Evolutionary conservation across 2,797 vertebrate genomes (phyloP), one percentile per base, ranked within the genome.

Genomic region (Toxotes lorentzi): DNA sequence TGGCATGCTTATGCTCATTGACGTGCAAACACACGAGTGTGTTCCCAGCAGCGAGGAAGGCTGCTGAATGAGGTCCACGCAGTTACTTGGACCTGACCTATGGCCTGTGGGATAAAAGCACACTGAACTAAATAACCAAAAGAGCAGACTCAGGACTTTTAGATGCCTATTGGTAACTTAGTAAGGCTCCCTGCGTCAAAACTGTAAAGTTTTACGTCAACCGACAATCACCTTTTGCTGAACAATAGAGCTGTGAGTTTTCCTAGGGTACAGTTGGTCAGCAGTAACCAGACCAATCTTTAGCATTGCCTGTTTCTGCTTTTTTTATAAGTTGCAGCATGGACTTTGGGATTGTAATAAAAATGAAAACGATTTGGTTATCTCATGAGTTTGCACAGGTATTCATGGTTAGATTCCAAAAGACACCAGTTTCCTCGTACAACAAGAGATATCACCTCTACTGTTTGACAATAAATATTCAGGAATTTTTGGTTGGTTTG

Each of bases 91-190:
- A 72, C 63, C 19, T 82, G 73, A 70, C 48, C 70, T 60, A 43
- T 74, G 78, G 54, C 80, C 79, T 68, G 41, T 77, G 23, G 38
- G 43, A 67, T 76, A 71, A 79, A 82, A 34, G 21, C 73, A 54
- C 66, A 58, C 51, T 69, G 21, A 70, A 58, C 10, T 60, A 75
- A 79, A 74, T 63, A 82, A 43, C 13, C 17, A 61, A 57, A 74
- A 75, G 9, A 71, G 65, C 56, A 69, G 48, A 58, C 50, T 67
- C 43, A 47, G 19, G 65, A 56, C 16, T 76, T 73, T 65, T 19
- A 77, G 16, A 45, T 27, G 38, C 63, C 43, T 32, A 12, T 27
- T 74, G n/a, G 75, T 66, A n/a, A 34, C 32, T 30, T 3, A 47
- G 30, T 45, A 23, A 62, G 21, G n/a, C 32, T 78, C 32, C 23